phyloP scores from a whole-genome alignment of 2,888 invertebrate genomes.

The Eugnorisma glareosa region DNA sequence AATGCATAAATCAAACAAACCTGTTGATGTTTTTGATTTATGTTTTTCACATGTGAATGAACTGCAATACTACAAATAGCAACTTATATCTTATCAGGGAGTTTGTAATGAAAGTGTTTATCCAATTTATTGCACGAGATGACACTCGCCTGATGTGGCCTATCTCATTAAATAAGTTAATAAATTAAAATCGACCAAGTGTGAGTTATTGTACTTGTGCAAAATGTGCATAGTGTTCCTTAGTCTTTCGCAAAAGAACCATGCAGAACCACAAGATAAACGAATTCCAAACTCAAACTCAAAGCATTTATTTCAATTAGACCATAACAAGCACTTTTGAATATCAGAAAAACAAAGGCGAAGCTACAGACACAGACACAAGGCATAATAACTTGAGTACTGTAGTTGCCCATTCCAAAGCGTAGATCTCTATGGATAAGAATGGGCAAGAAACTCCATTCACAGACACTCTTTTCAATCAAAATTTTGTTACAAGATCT shows the following conservation, averaged over 20 bases:
- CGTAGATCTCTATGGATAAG: too few relatives aligned
- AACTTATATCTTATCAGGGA: slow-evolving; percentile 16
- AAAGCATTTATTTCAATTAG: too few relatives aligned
- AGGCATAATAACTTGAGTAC: too few relatives aligned
- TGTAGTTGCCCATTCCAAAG: too few relatives aligned
- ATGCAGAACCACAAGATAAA: not conserved
- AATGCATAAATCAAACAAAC: not conserved
- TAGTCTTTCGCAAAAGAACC: not conserved
- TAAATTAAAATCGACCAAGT: slow-evolving; percentile 21
- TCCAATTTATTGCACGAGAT: slow-evolving; percentile 46
- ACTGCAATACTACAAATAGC: slow-evolving; percentile 29
- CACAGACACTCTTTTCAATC: too few relatives aligned
- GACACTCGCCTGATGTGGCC: slow-evolving; percentile 17
- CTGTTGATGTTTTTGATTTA: too few relatives aligned
- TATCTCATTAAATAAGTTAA: slow-evolving; percentile 21
- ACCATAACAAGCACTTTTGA: too few relatives aligned
- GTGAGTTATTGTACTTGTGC: not conserved
- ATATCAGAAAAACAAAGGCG: too few relatives aligned
- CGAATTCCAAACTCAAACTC: too few relatives aligned
- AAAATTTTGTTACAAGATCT: too few relatives aligned
- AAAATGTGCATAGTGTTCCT: not conserved
- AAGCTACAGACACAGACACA: too few relatives aligned
- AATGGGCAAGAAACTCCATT: too few relatives aligned
- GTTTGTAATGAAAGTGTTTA: slow-evolving; percentile 31
- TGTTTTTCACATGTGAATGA: slow-evolving; percentile 32